These are phyloP conservation scores for Pachymerium ferrugineum DNA, from an alignment of 2,888 invertebrate genomes.

Conservation along the genomic window DNA sequence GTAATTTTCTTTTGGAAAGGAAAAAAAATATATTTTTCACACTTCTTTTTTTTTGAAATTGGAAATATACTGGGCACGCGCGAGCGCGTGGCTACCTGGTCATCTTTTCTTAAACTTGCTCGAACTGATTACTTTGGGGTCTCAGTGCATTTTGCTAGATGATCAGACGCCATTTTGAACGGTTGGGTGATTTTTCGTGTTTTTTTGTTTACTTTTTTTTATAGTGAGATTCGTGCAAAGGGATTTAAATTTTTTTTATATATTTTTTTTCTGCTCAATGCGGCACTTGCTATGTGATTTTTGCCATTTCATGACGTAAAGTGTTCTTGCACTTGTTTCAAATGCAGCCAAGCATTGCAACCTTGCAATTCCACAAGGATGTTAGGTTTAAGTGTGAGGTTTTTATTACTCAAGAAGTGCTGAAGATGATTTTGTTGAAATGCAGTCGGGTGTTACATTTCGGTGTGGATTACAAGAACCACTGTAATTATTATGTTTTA, in stretches of 20 bases:
- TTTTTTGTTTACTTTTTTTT: neutral
- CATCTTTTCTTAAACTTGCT: neutral
- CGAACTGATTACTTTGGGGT: neutral
- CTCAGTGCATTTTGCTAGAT: neutral
- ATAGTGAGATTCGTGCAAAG: no score
- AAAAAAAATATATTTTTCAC: neutral
- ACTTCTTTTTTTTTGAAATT: neutral
- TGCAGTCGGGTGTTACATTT: no score
- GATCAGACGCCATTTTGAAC: neutral
- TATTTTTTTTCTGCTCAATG: neutral
- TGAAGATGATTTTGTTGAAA: no score
- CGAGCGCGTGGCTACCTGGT: slow-evolving; percentile 1
- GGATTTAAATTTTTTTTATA: no score
- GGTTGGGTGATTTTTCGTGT: neutral
- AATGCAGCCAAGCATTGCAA: neutral
- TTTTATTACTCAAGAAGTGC: no score
- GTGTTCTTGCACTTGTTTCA: slow-evolving; percentile 13
- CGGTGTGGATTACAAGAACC: no score
- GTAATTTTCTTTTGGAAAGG: no score
- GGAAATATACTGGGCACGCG: neutral
- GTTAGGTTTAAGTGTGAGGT: neutral
- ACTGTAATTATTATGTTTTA: no score
- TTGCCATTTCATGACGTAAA: neutral
- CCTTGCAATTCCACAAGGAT: neutral
- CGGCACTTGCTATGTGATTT: slow-evolving; percentile 8